These are phyloP conservation scores for Spodoptera exigua DNA, from an alignment of 2,888 invertebrate genomes.

Conservation along the genomic window DNA sequence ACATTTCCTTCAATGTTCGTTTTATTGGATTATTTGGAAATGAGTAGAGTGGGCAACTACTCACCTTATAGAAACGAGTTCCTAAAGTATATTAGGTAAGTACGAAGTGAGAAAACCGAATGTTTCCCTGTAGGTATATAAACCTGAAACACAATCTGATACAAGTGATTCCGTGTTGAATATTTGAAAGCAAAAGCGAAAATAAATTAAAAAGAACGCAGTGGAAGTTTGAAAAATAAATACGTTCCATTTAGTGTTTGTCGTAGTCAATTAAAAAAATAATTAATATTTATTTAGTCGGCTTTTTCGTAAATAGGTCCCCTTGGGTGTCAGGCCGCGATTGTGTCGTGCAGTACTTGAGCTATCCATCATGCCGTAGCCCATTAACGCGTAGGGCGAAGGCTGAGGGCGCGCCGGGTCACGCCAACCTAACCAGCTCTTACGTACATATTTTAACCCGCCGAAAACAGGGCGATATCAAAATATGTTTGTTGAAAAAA, in stretches of 20 bases:
- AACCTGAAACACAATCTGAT: not conserved
- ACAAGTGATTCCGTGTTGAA: constrained; percentile 1
- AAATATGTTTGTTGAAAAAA: constrained; percentile 7
- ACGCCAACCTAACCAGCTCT: constrained; percentile 67
- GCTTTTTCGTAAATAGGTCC: constrained; percentile 58
- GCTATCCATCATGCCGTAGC: constrained; percentile 81
- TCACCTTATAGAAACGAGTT: constrained; percentile 25
- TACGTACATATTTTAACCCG: constrained; percentile 29
- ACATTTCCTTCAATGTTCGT: constrained; percentile 25
- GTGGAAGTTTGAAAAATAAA: constrained; percentile 22
- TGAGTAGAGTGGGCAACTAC: constrained; percentile 18
- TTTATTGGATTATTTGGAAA: constrained; percentile 43
- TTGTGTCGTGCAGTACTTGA: constrained; percentile 70
- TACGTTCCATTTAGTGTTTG: constrained; percentile 8
- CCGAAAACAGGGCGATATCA: constrained; percentile 21
- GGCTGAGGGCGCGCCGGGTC: constrained; percentile 79
- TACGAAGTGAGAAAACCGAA: not conserved
- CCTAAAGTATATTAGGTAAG: constrained; percentile 33
- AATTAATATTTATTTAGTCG: constrained; percentile 55
- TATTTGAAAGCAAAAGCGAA: not conserved
- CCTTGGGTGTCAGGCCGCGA: constrained; percentile 64
- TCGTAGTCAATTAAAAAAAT: constrained; percentile 40
- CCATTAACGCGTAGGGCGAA: constrained; percentile 77
- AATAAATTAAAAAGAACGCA: not conserved
- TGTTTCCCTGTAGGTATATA: not conserved